phyloP scores from a whole-genome alignment of 2,113 vertebrate species.

The Pseudorectes ferrugineus region DNA sequence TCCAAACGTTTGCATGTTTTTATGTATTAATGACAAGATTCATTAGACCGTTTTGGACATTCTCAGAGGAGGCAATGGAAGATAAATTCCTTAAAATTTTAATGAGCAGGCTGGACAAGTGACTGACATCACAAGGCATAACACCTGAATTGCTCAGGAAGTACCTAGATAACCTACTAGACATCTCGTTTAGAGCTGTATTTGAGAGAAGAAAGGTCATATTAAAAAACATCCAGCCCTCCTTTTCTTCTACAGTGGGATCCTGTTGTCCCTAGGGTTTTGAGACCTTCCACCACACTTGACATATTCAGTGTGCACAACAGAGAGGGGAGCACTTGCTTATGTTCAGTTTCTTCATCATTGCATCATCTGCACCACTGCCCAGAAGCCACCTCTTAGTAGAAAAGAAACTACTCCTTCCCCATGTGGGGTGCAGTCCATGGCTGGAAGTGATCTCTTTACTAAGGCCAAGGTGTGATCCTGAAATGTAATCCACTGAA shows the following conservation, averaged over 20 bases:
- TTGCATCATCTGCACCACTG: not conserved
- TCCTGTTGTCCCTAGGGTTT: not conserved
- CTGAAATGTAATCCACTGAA: not conserved
- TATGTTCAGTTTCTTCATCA: not conserved
- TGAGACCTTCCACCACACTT: not conserved
- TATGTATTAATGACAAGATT: not conserved
- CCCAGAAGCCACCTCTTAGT: not conserved
- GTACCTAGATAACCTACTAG: not conserved
- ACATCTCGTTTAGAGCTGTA: not conserved
- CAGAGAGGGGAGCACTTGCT: not conserved
- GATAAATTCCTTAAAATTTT: not conserved
- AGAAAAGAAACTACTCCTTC: not conserved
- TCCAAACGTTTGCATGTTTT: not conserved
- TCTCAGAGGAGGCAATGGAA: not conserved
- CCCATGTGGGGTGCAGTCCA: not conserved
- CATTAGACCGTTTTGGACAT: not conserved
- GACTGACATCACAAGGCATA: not conserved
- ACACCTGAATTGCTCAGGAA: not conserved
- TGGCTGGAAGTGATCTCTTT: not conserved
- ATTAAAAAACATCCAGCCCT: not conserved
- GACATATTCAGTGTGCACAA: not conserved
- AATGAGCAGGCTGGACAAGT: not conserved
- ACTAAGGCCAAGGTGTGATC: not conserved
- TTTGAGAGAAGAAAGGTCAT: not conserved
- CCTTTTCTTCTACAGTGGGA: not conserved